A percentile compares a stretch with the other conserved stretches of the same genome.
These are phyloP conservation scores for Alexandromys fortis DNA, from an alignment of 2,113 vertebrate genomes.

Conservation along the genomic window DNA sequence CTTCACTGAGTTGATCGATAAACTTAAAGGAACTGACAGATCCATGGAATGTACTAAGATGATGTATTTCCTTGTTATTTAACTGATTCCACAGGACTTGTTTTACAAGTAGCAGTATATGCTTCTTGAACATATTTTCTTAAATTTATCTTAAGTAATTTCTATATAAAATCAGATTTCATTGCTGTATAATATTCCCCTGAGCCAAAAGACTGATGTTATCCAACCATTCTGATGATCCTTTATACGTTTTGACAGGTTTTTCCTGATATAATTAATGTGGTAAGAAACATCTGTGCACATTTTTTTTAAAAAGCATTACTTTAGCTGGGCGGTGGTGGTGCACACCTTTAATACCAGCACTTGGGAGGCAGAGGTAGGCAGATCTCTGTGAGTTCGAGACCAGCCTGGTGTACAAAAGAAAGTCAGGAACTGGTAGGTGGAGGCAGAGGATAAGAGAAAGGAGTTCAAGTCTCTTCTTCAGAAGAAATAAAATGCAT, in stretches of 20 bases:
- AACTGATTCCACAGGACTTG: neutral
- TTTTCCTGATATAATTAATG: constrained; percentile 30
- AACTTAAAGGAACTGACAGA: neutral
- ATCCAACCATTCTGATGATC: neutral
- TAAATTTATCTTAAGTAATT: constrained; percentile 34
- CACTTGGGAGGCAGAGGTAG: too few species aligned
- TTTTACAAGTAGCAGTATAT: neutral
- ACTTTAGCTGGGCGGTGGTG: neutral
- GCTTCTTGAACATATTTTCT: constrained; percentile 17
- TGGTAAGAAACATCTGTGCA: neutral
- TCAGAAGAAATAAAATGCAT: constrained; percentile 14
- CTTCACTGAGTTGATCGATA: neutral
- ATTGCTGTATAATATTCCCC: constrained; percentile 6
- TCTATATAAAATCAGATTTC: constrained; percentile 30
- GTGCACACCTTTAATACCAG: too few species aligned
- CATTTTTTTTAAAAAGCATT: neutral
- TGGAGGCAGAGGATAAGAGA: neutral
- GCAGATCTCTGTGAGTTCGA: too few species aligned
- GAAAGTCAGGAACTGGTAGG: neutral
- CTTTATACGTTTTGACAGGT: neutral
- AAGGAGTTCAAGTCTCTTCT: neutral
- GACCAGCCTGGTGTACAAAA: too few species aligned
- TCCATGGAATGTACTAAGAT: neutral
- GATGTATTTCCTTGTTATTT: neutral
- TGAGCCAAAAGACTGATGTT: neutral